Evolutionary conservation across 2,113 vertebrate genomes (phyloP).

Genomic region (Calidris pugnax): DNA sequence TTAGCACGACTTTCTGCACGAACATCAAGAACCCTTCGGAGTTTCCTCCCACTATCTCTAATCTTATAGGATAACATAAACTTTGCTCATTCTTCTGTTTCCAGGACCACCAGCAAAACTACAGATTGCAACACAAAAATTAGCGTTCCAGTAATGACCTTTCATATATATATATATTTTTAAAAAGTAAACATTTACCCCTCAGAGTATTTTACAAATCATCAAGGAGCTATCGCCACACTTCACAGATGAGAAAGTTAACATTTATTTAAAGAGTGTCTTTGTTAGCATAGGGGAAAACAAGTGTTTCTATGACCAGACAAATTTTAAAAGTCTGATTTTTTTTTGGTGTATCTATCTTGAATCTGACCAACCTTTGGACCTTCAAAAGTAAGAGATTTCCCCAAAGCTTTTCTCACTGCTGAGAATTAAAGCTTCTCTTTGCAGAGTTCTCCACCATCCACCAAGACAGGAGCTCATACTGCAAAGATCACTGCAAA

Average conservation of each 20-base stretch:
- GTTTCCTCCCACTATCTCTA: not conserved
- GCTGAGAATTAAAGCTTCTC: not conserved
- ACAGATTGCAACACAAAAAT: not conserved
- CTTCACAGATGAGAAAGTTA: not conserved
- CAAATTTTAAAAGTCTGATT: not conserved
- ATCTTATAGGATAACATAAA: fast-evolving
- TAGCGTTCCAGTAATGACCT: not conserved
- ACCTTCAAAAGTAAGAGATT: not conserved
- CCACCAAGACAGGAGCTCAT: not conserved
- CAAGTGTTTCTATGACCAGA: not conserved
- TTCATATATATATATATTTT: not conserved
- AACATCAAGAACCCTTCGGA: not conserved
- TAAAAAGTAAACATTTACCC: not conserved
- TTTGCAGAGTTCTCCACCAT: not conserved
- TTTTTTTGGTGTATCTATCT: not conserved
- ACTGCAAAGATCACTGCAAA: not conserved
- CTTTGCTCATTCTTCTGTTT: not conserved
- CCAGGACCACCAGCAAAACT: not conserved
- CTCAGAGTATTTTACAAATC: not conserved
- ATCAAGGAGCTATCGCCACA: not conserved
- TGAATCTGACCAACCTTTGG: not conserved
- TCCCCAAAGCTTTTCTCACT: not conserved
- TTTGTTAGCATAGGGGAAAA: not conserved
- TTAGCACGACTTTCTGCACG: not conserved
- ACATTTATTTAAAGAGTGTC: not conserved